These are phyloP conservation scores for Mimas tiliae DNA, from an alignment of 2,888 invertebrate genomes.

Conservation along the genomic window DNA sequence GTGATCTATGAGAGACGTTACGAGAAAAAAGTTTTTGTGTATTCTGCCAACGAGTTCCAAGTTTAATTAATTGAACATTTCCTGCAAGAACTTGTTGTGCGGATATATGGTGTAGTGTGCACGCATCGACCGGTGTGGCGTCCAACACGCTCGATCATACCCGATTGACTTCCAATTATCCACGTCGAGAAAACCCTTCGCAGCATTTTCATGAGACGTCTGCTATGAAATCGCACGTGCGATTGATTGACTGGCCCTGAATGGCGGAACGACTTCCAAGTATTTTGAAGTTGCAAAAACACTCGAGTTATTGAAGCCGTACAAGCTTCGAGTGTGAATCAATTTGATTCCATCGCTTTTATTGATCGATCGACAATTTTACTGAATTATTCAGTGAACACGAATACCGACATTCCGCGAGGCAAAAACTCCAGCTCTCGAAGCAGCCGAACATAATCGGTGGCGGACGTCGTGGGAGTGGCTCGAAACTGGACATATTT, in stretches of 20 bases:
- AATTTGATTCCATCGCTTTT: conserved; percentile 81
- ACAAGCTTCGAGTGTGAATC: conserved; percentile 81
- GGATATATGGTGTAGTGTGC: conserved; percentile 40
- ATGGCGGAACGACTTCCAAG: conserved; percentile 76
- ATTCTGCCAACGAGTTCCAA: conserved; percentile 45
- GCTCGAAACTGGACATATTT: conserved; percentile 62
- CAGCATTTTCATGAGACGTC: conserved; percentile 62
- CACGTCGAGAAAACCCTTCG: conserved; percentile 57
- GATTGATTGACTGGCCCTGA: conserved; percentile 70
- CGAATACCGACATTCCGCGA: conserved; percentile 75
- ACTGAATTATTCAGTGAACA: conserved; percentile 82
- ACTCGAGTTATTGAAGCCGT: conserved; percentile 69
- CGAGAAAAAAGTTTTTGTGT: conserved; percentile 49
- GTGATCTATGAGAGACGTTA: conserved; percentile 50
- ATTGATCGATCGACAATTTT: conserved; percentile 82
- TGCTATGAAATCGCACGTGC: conserved; percentile 60
- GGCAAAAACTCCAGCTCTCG: conserved; percentile 65
- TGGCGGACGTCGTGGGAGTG: conserved; percentile 73
- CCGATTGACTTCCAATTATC: conserved; percentile 61
- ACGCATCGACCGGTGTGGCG: conserved; percentile 23
- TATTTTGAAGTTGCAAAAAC: conserved; percentile 78
- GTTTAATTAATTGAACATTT: conserved; percentile 54
- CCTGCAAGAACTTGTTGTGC: conserved; percentile 60
- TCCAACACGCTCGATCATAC: conserved; percentile 42
- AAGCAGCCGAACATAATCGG: conserved; percentile 65